Conservation (phyloP, 2,797 vertebrate genomes). For the Dicrostonyx torquatus region DNA sequence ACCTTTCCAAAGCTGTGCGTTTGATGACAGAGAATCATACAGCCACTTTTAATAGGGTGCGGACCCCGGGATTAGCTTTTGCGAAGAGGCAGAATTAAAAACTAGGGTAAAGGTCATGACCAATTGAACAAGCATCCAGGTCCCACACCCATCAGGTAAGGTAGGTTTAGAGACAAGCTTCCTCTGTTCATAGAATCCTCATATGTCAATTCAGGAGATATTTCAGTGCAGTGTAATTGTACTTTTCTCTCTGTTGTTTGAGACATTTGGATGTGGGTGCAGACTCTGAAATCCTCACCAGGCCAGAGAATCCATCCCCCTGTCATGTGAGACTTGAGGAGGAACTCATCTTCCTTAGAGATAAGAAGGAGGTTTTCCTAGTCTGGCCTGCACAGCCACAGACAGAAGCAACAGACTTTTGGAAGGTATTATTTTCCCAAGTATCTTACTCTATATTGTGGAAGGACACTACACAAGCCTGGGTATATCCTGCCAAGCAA, state of each 20-base stretch:
- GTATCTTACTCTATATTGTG: not conserved
- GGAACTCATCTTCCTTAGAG: not conserved
- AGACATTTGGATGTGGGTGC: not conserved
- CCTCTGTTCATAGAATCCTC: not conserved
- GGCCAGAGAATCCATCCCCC: not conserved
- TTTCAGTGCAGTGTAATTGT: not conserved
- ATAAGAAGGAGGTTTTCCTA: not conserved
- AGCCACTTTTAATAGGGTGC: not conserved
- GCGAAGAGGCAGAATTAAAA: not conserved
- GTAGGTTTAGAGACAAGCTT: not conserved
- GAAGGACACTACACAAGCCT: not conserved
- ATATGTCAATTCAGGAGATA: not conserved
- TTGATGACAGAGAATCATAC: not conserved
- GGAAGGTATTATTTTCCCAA: not conserved
- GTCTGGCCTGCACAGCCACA: not conserved
- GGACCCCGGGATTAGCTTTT: not conserved
- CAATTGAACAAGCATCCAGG: not conserved
- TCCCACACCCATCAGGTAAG: not conserved
- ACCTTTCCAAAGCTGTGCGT: not conserved
- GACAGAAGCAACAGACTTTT: not conserved
- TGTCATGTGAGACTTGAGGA: not conserved
- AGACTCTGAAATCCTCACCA: not conserved
- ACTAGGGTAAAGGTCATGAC: not conserved
- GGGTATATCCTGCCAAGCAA: not conserved
- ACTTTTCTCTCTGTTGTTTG: not conserved